Evolutionary conservation across 30 jellyfish, hydroid and myxozoan species (phyloP).

Genomic region (Aurelia sp.): DNA sequence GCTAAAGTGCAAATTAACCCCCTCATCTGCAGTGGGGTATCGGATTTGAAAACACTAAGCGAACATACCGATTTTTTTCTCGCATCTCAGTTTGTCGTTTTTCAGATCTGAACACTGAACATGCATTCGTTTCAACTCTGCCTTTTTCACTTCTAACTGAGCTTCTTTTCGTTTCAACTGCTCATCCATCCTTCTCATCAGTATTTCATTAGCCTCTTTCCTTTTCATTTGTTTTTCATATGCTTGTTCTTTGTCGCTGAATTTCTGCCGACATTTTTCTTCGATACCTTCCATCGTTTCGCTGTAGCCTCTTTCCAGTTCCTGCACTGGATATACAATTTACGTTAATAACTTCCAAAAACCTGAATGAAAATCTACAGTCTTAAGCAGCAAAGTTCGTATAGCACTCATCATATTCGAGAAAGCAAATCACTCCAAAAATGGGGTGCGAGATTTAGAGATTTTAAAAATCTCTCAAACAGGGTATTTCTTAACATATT

Average conservation of each 20-base stretch:
- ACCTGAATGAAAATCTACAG: no score
- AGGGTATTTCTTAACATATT: no score
- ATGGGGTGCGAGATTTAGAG: no score
- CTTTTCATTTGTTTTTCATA: slow-evolving; percentile 46
- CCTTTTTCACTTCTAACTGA: slow-evolving; percentile 53
- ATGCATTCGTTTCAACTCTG: slow-evolving; percentile 40
- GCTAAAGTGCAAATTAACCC: no score
- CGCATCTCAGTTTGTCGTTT: slow-evolving; percentile 56
- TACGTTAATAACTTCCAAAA: not conserved
- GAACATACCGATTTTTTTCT: slow-evolving; percentile 43
- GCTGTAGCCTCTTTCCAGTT: slow-evolving; percentile 14
- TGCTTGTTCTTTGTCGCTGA: slow-evolving; percentile 14
- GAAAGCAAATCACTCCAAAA: no score
- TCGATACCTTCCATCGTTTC: slow-evolving; percentile 15
- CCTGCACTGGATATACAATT: not conserved
- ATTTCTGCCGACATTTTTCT: slow-evolving; percentile 4
- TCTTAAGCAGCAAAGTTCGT: no score
- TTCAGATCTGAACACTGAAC: slow-evolving; percentile 45
- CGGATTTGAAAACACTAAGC: no score
- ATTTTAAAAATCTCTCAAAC: no score
- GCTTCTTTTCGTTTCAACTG: slow-evolving; percentile 56
- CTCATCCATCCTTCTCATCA: slow-evolving; percentile 50
- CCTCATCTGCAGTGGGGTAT: no score
- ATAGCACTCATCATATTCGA: no score
- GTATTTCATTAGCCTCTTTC: slow-evolving; percentile 32